Conservation (phyloP, 2,797 vertebrate species). For the Okamejei kenojei region DNA sequence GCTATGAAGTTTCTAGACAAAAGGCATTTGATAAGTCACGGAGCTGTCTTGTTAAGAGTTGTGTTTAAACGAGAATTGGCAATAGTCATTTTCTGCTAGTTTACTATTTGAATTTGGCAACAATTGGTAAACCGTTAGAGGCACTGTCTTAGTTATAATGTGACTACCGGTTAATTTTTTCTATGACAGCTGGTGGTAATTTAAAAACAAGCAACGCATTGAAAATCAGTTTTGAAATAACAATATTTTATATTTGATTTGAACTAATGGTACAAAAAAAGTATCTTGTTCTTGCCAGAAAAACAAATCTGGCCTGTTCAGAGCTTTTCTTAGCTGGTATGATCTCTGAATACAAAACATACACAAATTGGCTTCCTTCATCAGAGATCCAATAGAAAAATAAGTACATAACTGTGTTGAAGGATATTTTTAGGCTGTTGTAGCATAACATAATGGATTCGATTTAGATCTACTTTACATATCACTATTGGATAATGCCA, state of each 20-base stretch:
- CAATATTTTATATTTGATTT: background rate
- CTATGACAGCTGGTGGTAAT: background rate
- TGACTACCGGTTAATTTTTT: background rate
- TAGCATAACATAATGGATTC: background rate
- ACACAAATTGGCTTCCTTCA: background rate
- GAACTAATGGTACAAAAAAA: background rate
- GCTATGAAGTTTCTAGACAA: background rate
- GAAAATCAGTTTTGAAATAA: background rate
- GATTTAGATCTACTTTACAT: background rate
- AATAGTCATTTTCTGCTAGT: background rate
- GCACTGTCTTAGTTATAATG: background rate
- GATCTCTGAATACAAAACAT: background rate
- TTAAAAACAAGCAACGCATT: background rate
- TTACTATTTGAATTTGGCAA: background rate
- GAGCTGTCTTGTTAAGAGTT: background rate
- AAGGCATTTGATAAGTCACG: background rate
- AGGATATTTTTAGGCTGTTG: background rate
- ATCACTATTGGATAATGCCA: background rate
- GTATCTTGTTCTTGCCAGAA: background rate
- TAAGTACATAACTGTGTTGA: background rate
- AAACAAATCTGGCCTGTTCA: background rate
- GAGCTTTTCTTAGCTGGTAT: background rate
- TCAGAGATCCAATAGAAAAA: background rate
- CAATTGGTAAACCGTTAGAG: background rate
- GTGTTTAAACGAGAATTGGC: background rate